These are phyloP conservation scores for Notiomystis cincta DNA, from an alignment of 2,113 vertebrate species.

Conservation along the genomic window DNA sequence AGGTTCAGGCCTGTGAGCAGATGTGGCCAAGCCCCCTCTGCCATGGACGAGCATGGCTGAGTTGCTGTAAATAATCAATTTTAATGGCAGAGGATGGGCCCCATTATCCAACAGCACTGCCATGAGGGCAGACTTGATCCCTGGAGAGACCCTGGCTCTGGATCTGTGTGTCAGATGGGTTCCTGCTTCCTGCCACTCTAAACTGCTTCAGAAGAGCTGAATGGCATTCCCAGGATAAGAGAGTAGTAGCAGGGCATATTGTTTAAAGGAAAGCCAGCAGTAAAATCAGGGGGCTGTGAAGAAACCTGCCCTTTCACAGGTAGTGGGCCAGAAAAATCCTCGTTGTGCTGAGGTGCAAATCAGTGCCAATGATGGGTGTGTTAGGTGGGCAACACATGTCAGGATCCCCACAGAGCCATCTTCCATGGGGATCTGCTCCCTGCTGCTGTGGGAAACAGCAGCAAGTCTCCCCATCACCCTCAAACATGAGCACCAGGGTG, in stretches of 20 bases:
- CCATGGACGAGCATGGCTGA: fast-evolving
- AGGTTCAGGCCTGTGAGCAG: background rate
- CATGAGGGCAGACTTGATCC: background rate
- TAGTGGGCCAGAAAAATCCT: background rate
- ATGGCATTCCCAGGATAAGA: background rate
- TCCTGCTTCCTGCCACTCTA: background rate
- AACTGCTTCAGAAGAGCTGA: background rate
- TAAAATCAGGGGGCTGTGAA: background rate
- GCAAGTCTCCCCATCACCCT: background rate
- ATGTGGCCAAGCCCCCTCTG: background rate
- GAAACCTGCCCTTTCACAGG: background rate
- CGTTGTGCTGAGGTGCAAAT: fast-evolving
- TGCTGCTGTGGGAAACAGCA: background rate
- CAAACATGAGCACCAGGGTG: background rate
- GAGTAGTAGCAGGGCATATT: background rate
- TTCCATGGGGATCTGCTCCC: fast-evolving
- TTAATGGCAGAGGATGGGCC: background rate
- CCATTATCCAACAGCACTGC: fast-evolving
- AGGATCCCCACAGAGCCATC: background rate
- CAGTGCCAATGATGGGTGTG: background rate
- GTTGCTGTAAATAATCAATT: background rate
- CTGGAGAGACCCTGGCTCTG: background rate
- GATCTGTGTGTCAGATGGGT: background rate
- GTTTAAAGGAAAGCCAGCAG: background rate
- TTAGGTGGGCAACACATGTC: background rate